Percentiles rank a stretch among this genome's conserved stretches.
Conservation (phyloP, 2,888 invertebrate genomes). For the Liposcelis brunnea region DNA sequence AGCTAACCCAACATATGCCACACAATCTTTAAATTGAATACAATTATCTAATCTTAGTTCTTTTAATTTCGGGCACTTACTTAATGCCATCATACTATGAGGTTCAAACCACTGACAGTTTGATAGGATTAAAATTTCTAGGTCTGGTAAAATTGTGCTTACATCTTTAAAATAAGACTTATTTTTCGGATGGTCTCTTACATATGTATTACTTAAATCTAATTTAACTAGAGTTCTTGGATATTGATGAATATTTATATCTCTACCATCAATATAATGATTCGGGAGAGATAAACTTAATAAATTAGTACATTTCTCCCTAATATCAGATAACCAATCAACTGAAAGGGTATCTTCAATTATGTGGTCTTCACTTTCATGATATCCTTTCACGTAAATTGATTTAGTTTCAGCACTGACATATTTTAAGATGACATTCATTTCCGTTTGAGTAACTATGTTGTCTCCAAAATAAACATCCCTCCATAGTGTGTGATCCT, state of each 20-base stretch:
- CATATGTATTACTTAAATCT: background rate
- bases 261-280: background rate
- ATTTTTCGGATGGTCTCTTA: conserved; percentile 26
- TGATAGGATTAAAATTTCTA: conserved; percentile 48
- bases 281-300: background rate
- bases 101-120: conserved; percentile 58
- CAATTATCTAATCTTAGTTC: conserved; percentile 48
- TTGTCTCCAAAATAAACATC: background rate
- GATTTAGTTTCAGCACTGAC: conserved; percentile 5
- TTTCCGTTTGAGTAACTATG: background rate
- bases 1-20: conserved; percentile 59
- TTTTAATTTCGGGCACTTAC: conserved; percentile 44
- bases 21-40: conserved; percentile 45
- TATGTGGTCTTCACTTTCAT: background rate
- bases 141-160: conserved; percentile 29
- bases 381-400: background rate
- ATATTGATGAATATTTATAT: background rate
- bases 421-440: background rate
- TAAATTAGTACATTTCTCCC: background rate
- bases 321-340: background rate
- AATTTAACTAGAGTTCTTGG: background rate
- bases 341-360: background rate
- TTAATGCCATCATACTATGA: conserved; percentile 51
- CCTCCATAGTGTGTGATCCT: conserved; percentile 2
- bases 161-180: conserved; percentile 37